Conservation (phyloP, 2,797 vertebrate species). For the Melanotaenia boesemani region DNA sequence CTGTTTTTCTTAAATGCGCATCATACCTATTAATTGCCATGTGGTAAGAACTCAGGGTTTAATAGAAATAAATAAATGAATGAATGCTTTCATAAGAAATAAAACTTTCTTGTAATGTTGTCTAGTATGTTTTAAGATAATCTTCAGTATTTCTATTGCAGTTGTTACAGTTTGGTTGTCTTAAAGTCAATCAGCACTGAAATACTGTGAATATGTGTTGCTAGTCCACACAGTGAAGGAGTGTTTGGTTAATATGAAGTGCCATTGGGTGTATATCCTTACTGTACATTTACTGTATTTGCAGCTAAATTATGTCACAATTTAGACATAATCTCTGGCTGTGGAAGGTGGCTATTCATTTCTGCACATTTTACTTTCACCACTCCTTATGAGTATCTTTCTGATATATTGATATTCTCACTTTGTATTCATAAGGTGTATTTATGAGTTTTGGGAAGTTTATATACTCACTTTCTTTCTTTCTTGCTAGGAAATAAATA, state of each 20-base stretch:
- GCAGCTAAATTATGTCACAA: conserved; percentile 2
- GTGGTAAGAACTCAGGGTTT: conserved; percentile 81
- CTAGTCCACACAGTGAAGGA: conserved; percentile 19
- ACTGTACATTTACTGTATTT: conserved; percentile 13
- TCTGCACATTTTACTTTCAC: conserved; percentile 16
- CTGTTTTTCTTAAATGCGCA: conserved; percentile 55
- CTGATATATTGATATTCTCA: neutral
- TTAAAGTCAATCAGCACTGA: conserved; percentile 26
- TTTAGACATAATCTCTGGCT: conserved; percentile 17
- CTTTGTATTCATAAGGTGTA: conserved; percentile 5
- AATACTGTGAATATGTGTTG: conserved; percentile 41
- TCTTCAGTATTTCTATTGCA: conserved; percentile 52
- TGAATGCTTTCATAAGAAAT: conserved; percentile 58
- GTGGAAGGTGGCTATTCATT: conserved; percentile 21
- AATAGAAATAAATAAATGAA: conserved; percentile 46
- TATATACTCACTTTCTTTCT: neutral
- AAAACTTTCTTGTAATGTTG: conserved; percentile 51
- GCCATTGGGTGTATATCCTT: neutral
- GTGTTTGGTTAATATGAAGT: neutral
- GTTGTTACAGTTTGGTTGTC: conserved; percentile 21
- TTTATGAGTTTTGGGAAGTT: conserved; percentile 8
- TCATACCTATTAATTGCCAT: conserved; percentile 43
- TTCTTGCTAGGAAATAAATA: neutral
- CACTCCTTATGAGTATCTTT: neutral
- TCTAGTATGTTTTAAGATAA: conserved; percentile 41